phyloP scores from a whole-genome alignment of 2,797 vertebrate species.

The Melanotaenia nigrans region DNA sequence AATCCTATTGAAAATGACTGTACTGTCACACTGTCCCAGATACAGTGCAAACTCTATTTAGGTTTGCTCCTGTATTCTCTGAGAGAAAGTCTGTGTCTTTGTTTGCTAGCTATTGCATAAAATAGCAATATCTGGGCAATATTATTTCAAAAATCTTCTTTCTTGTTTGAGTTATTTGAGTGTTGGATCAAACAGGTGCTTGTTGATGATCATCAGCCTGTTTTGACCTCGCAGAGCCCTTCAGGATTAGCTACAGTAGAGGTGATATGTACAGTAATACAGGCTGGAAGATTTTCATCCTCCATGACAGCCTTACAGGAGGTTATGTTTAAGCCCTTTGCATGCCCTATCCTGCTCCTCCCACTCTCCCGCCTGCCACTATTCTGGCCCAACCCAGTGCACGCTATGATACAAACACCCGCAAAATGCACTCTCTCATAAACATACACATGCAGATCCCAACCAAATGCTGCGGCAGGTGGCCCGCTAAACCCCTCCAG shows the following conservation, averaged over 20 bases:
- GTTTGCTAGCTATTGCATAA: background rate
- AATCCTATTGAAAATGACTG: slow-evolving; percentile 77
- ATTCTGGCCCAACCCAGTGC: slow-evolving; percentile 38
- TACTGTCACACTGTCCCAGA: slow-evolving; percentile 68
- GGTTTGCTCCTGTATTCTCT: slow-evolving; percentile 16
- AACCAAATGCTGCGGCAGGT: slow-evolving; percentile 85
- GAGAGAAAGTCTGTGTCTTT: slow-evolving; percentile 4
- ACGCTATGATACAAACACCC: slow-evolving; percentile 47
- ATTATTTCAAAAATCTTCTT: background rate
- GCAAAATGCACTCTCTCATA: slow-evolving; percentile 40
- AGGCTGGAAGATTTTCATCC: slow-evolving; percentile 55
- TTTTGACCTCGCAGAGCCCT: slow-evolving; percentile 47
- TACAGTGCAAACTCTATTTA: slow-evolving; percentile 33
- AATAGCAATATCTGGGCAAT: background rate
- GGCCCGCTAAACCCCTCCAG: slow-evolving; percentile 85
- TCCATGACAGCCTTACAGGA: slow-evolving; percentile 51
- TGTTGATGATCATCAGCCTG: slow-evolving; percentile 10
- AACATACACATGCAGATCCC: slow-evolving; percentile 66
- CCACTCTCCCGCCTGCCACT: slow-evolving; percentile 54
- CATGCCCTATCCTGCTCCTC: slow-evolving; percentile 69
- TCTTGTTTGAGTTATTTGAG: slow-evolving; percentile 14
- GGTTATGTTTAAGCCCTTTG: slow-evolving; percentile 76
- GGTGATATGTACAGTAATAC: slow-evolving; percentile 61
- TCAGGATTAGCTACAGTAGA: slow-evolving; percentile 63
- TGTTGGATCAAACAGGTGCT: slow-evolving; percentile 21